These are phyloP conservation scores for Atopsyche davidsoni DNA, from an alignment of 1,140 invertebrate genomes.

Conservation along the genomic window DNA sequence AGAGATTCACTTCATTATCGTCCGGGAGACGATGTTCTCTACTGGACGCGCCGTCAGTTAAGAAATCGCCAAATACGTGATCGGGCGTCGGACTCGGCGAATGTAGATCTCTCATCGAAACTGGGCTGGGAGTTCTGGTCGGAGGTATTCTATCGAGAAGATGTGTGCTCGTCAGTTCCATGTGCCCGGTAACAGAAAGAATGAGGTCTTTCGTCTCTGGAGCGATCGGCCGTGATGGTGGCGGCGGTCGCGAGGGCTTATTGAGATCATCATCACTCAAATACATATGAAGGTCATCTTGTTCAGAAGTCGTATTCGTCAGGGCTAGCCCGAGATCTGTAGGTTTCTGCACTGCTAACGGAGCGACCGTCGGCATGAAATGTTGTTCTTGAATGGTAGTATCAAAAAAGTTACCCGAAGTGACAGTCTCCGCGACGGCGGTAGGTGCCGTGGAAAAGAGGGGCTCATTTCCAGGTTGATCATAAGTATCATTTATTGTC, in stretches of 20 bases:
- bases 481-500: conserved; percentile 22
- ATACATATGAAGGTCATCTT: conserved; percentile 22
- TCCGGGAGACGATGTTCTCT: conserved; percentile 6
- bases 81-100: conserved; percentile 81
- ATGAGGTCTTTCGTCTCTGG: conserved; percentile 77
- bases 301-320: conserved; percentile 14
- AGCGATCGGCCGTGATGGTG: conserved; percentile 53
- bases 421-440: conserved; percentile 8
- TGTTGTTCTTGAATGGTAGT: conserved; percentile 24
- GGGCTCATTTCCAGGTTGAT: conserved; percentile 15
- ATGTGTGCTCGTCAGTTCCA: conserved; percentile 82
- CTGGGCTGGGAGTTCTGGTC: conserved; percentile 74
- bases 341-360: conserved; percentile 35
- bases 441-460: conserved; percentile 24
- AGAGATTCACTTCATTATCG: conserved; percentile 24
- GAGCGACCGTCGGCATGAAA: conserved; percentile 20
- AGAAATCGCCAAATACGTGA: conserved; percentile 58
- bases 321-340: conserved; percentile 33
- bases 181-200: conserved; percentile 76
- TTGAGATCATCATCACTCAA: conserved; percentile 34
- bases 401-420: conserved; percentile 26
- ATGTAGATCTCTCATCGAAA: conserved; percentile 69
- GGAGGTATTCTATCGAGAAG: conserved; percentile 74
- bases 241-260: conserved; percentile 41
- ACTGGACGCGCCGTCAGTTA: conserved; percentile 43